Conservation (phyloP, 2,888 invertebrate genomes). For the Pseudococcus longispinus region DNA sequence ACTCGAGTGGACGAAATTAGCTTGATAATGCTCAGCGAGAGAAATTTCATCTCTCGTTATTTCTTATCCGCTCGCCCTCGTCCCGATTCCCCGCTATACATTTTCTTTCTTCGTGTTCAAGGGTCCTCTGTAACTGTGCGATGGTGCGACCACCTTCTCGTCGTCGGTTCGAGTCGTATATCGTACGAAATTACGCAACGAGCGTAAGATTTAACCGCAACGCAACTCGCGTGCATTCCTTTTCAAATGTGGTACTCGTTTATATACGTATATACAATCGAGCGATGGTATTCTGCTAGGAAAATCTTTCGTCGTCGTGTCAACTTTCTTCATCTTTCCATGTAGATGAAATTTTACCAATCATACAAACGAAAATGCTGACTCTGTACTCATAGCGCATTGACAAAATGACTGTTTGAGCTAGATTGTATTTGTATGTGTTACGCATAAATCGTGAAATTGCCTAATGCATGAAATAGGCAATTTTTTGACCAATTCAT, state of each 20-base stretch:
- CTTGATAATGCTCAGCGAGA: slow-evolving; percentile 22
- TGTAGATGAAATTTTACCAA: too few relatives aligned
- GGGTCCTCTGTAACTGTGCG: neutral
- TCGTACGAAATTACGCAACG: slow-evolving; percentile 12
- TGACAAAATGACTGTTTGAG: too few relatives aligned
- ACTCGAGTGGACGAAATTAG: slow-evolving; percentile 40
- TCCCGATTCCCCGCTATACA: neutral
- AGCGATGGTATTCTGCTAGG: neutral
- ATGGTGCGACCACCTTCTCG: neutral
- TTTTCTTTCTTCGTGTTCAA: neutral
- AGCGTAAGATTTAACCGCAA: slow-evolving; percentile 5
- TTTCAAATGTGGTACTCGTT: neutral
- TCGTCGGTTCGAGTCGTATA: too few relatives aligned
- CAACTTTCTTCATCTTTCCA: too few relatives aligned
- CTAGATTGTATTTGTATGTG: too few relatives aligned
- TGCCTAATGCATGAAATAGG: too few relatives aligned
- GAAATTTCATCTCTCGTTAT: slow-evolving; percentile 40
- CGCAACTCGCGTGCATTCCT: neutral
- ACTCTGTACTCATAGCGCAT: too few relatives aligned
- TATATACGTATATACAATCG: neutral
- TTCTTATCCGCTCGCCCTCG: neutral
- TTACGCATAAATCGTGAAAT: too few relatives aligned
- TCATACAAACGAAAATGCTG: too few relatives aligned
- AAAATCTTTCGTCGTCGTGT: neutral
- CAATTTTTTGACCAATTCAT: too few relatives aligned